These are phyloP conservation scores for Morpho achilles DNA, from an alignment of 2,888 invertebrate genomes.

Conservation along the genomic window DNA sequence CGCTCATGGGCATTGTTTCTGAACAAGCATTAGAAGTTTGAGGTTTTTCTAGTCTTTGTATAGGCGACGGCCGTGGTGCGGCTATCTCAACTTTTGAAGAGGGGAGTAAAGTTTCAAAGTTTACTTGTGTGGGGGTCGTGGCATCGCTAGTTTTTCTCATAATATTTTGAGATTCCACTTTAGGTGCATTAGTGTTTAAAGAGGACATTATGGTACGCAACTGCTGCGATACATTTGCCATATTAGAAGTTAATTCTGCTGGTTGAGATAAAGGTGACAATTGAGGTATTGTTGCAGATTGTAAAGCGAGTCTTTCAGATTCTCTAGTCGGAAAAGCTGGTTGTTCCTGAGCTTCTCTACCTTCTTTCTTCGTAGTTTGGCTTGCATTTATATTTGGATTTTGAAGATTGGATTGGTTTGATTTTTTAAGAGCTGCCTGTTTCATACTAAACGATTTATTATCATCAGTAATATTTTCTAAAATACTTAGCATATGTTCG, in stretches of 20 bases:
- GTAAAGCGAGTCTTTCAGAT: constrained; percentile 53
- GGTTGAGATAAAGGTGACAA: constrained; percentile 86
- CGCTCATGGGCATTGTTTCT: constrained; percentile 59
- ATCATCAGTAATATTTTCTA: constrained; percentile 81
- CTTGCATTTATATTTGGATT: constrained; percentile 38
- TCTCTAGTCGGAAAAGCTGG: constrained; percentile 52
- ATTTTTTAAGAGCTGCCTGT: constrained; percentile 40
- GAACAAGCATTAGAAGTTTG: constrained; percentile 40
- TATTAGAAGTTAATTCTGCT: constrained; percentile 84
- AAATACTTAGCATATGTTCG: constrained; percentile 84
- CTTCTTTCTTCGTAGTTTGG: constrained; percentile 39
- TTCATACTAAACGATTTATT: constrained; percentile 54
- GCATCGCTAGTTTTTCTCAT: constrained; percentile 68
- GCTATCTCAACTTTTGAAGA: constrained; percentile 73
- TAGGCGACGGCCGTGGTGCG: constrained; percentile 56
- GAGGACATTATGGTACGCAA: constrained; percentile 83
- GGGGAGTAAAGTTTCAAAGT: constrained; percentile 71
- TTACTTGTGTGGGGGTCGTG: constrained; percentile 68
- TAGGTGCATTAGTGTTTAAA: constrained; percentile 72
- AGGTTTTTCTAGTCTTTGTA: constrained; percentile 59
- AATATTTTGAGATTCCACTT: constrained; percentile 65
- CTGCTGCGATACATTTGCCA: constrained; percentile 85
- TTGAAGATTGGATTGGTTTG: constrained; percentile 26
- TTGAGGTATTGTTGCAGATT: constrained; percentile 81
- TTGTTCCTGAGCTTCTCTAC: constrained; percentile 51